Percentiles rank a stretch among this genome's conserved stretches.
phyloP scores from a whole-genome alignment of 2,797 vertebrate species.

The Centroberyx gerrardi region DNA sequence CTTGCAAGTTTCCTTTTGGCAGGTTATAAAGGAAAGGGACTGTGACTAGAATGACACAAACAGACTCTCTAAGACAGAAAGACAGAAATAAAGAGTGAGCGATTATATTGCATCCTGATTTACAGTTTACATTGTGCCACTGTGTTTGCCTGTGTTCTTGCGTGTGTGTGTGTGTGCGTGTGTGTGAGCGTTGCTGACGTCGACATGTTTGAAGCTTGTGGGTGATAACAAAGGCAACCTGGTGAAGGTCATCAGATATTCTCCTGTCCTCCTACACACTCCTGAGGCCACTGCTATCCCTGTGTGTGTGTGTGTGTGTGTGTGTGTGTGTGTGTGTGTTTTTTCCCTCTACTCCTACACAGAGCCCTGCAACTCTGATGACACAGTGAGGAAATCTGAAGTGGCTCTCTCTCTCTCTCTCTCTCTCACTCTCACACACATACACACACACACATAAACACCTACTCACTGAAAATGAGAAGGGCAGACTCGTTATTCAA shows the following conservation, averaged over 20 bases:
- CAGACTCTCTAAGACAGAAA: neutral
- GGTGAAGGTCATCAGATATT: constrained; percentile 62
- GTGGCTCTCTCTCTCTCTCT: neutral
- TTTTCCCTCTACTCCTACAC: constrained; percentile 16
- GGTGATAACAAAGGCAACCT: constrained; percentile 38
- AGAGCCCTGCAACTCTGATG: neutral
- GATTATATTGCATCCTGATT: neutral
- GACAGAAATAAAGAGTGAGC: neutral
- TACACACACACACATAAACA: constrained; percentile 8
- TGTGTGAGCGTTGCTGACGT: constrained; percentile 7
- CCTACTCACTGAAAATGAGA: constrained; percentile 9
- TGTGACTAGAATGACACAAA: neutral
- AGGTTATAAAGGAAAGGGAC: too few relatives aligned
- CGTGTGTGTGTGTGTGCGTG: constrained; percentile 2
- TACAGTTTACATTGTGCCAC: neutral
- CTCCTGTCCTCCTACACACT: constrained; percentile 56
- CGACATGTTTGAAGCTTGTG: constrained; percentile 32
- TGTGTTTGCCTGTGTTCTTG: constrained; percentile 1
- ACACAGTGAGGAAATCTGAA: constrained; percentile 30
- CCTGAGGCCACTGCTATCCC: constrained; percentile 12
- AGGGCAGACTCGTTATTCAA: neutral
- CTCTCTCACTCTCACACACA: neutral
- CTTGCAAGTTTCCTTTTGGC: neutral
- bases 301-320: constrained; percentile 27
- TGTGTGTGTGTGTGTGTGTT: neutral